Evolutionary conservation across 2,113 vertebrate genomes (phyloP), one percentile per base, ranked within the genome.

Genomic region (Pyxicephalus adspersus): DNA sequence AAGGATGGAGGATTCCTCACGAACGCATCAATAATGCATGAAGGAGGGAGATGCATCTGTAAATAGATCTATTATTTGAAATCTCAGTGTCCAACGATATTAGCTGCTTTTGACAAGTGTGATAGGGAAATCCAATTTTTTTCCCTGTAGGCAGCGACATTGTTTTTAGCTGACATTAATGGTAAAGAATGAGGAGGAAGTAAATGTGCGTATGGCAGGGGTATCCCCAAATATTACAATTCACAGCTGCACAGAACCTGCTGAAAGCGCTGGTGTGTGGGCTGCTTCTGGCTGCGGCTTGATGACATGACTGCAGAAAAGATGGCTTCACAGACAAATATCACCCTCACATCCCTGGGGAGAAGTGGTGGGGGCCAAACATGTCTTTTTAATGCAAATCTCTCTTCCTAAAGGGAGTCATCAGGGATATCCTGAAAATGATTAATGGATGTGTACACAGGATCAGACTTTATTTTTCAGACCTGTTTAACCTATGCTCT

Each of bases 181-280:
- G 26, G 26, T 22, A 18, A 38, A 45, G 61, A 26, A 77, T 3
- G 26, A 63, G 66, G 67, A 73, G 61, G 70, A 25, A 17, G 29
- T 15, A 22, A 66, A 79, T 54, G 70, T 45, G 29, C 9, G 61
- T 57, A 55, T 66, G 29, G 50, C 60, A 81, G 80, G 80, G 80
- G 65, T 57, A 74, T 73, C 80, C 80, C 80, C 61, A 81, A 81
- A 73, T 72, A n/a, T 81, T 28, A 54, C 78, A 81, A 81, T 65
- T 74, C 22, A 66, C 19, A 22, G 52, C 64, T 45, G 80, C 80
- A 50, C 17, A 65, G 68, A 73, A 81, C 45, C 67, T 73, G 68
- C 58, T 38, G 38, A 29, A 26, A 34, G 57, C 58, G 25, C 26
- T 13, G 57, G 26, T 72, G 78, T 81, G 78, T 81, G 68, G 78